phyloP scores from a whole-genome alignment of 2,797 vertebrate genomes.

The Spatula clypeata region DNA sequence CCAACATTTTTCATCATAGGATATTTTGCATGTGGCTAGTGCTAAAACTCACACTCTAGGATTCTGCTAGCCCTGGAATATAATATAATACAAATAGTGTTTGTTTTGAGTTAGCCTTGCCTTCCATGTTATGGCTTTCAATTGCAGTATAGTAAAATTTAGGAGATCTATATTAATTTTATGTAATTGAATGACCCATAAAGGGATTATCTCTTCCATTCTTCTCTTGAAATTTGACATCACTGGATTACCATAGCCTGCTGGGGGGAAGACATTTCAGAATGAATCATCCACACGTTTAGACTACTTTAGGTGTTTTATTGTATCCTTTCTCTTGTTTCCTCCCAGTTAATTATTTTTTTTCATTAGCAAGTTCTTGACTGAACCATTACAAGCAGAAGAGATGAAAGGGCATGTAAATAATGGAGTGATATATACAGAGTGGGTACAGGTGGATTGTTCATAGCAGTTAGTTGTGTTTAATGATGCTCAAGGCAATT shows the following conservation, averaged over 20 bases:
- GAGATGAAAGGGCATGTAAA: background rate
- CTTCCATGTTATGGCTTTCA: background rate
- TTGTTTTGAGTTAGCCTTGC: background rate
- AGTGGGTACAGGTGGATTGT: background rate
- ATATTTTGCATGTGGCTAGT: background rate
- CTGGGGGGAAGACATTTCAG: background rate
- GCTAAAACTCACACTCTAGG: background rate
- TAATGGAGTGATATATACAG: background rate
- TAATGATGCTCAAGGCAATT: constrained; percentile 1
- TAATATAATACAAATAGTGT: background rate
- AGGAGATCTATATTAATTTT: background rate
- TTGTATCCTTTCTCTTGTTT: background rate
- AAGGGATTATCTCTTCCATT: background rate
- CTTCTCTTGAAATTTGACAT: background rate
- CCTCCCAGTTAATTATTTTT: background rate
- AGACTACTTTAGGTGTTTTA: background rate
- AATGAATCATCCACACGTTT: background rate
- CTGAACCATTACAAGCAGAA: background rate
- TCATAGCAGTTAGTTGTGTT: background rate
- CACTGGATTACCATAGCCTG: background rate
- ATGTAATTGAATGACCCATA: background rate
- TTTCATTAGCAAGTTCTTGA: background rate
- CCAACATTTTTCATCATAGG: background rate
- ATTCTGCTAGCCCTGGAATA: background rate
- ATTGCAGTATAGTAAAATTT: background rate